Evolutionary conservation across 2,113 vertebrate species (phyloP).

Genomic region (Aix galericulata): DNA sequence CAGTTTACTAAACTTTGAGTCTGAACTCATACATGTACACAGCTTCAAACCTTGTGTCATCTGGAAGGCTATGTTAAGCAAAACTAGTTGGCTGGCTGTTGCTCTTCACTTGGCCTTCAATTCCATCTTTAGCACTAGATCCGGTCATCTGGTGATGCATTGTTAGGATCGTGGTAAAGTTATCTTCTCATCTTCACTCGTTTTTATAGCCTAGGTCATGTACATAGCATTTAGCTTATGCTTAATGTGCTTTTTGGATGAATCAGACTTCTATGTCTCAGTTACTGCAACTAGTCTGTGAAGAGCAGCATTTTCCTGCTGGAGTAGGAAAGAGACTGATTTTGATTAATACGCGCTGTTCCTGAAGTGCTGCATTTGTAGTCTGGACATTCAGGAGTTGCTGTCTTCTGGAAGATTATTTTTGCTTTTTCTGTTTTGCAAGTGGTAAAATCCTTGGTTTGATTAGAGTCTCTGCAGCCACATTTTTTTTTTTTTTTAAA

Average conservation of each 20-base stretch:
- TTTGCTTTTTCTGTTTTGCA: neutral
- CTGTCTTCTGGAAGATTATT: neutral
- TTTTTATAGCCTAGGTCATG: neutral
- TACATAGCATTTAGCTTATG: neutral
- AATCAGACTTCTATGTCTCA: neutral
- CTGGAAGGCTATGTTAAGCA: neutral
- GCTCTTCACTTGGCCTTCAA: neutral
- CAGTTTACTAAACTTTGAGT: neutral
- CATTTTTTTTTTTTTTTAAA: too few relatives aligned
- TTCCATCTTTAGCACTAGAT: neutral
- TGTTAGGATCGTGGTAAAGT: neutral
- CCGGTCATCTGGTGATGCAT: neutral
- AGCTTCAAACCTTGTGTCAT: rapidly evolving
- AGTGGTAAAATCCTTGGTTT: neutral
- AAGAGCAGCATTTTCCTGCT: neutral
- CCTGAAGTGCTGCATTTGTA: neutral
- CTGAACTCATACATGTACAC: neutral
- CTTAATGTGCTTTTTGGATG: neutral
- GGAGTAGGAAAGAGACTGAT: neutral
- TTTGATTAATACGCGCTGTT: neutral
- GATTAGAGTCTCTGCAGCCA: neutral
- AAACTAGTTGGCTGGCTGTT: neutral
- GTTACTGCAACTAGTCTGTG: neutral
- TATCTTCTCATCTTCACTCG: neutral
- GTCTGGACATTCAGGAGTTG: neutral